Evolutionary conservation across 2,888 invertebrate species (phyloP).

Genomic region (Tetramorium bicarinatum): DNA sequence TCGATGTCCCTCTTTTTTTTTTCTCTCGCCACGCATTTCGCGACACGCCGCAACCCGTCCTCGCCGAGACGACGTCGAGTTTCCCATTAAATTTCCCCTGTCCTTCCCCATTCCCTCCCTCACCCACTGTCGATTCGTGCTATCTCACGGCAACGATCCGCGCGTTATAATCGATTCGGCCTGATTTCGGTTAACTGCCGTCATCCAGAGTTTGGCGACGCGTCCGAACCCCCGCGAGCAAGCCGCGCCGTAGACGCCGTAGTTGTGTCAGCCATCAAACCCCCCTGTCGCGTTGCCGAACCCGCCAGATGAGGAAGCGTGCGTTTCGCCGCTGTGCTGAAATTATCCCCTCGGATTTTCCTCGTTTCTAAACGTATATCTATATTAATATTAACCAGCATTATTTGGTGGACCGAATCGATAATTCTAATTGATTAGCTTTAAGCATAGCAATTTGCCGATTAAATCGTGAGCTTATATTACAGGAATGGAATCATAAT

Average conservation of each 20-base stretch:
- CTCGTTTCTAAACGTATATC: not conserved
- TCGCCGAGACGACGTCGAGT: slow-evolving; percentile 66
- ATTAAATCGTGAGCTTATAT: not conserved
- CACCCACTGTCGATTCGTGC: slow-evolving; percentile 79
- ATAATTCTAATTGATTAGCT: not conserved
- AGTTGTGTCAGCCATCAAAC: slow-evolving; percentile 73
- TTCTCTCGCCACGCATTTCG: slow-evolving; percentile 37
- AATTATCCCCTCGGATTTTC: slow-evolving; percentile 48
- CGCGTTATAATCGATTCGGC: slow-evolving; percentile 83
- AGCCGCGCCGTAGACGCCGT: slow-evolving; percentile 68
- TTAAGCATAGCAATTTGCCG: not conserved
- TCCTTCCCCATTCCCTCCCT: slow-evolving; percentile 22
- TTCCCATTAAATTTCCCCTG: slow-evolving; percentile 78
- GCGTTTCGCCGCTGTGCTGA: slow-evolving; percentile 33
- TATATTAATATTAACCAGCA: not conserved
- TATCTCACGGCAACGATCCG: slow-evolving; percentile 79
- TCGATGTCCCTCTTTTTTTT: not conserved
- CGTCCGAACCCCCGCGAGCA: slow-evolving; percentile 66
- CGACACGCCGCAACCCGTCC: slow-evolving; percentile 40
- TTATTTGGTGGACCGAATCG: not conserved
- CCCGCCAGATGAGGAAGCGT: slow-evolving; percentile 55
- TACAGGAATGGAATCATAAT: not conserved
- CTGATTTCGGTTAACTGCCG: slow-evolving; percentile 83
- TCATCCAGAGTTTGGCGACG: slow-evolving; percentile 81
- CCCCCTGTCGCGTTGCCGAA: slow-evolving; percentile 56